phyloP scores from a whole-genome alignment of 2,797 vertebrate genomes.

The Xenops minutus region DNA sequence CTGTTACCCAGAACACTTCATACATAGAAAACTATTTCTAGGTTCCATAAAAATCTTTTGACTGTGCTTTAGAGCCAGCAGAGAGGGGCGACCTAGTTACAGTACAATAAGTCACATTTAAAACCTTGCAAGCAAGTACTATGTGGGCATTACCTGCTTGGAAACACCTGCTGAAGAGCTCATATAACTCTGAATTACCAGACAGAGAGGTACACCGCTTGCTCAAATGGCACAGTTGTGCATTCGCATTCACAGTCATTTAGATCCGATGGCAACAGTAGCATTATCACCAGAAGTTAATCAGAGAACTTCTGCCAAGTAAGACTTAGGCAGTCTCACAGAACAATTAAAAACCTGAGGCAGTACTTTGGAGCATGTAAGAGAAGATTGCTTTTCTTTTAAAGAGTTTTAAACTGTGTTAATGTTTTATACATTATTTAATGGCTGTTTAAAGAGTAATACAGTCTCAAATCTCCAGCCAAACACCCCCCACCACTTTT shows the following conservation, averaged over 20 bases:
- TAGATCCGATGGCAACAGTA: background rate
- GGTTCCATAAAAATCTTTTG: background rate
- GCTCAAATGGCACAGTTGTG: background rate
- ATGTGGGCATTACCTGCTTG: rapidly evolving
- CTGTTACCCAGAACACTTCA: background rate
- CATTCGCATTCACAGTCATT: background rate
- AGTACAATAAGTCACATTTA: rapidly evolving
- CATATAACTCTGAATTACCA: background rate
- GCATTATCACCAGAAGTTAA: background rate
- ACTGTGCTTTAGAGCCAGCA: background rate
- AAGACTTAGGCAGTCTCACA: background rate
- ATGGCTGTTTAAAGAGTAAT: background rate
- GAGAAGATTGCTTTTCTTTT: background rate
- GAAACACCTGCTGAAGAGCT: background rate
- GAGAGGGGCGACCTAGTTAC: rapidly evolving
- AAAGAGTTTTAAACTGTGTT: constrained; percentile 9
- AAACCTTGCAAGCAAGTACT: background rate
- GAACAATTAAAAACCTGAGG: background rate
- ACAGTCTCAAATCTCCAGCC: background rate
- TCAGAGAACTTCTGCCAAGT: background rate
- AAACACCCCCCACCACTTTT: background rate
- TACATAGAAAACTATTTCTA: background rate
- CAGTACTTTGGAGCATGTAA: background rate
- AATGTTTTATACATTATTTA: constrained; percentile 43
- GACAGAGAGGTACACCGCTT: background rate